These are phyloP conservation scores for Alectoris magna DNA, from an alignment of 2,797 vertebrate genomes.

Conservation along the genomic window DNA sequence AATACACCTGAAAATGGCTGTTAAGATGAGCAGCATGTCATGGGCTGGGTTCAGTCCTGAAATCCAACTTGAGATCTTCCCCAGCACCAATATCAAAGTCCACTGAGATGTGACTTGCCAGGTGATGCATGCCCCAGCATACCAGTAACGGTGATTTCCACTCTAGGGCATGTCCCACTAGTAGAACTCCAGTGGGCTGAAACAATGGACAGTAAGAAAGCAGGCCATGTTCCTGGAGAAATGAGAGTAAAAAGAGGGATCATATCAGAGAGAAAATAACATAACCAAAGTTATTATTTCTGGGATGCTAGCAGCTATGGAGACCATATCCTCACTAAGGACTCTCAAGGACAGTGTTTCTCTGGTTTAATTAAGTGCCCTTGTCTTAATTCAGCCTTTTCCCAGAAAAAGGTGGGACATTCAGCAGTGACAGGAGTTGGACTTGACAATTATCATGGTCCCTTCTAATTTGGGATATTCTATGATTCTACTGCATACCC, in stretches of 20 bases:
- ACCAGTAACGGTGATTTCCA: neutral
- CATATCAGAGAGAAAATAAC: neutral
- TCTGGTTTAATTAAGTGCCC: neutral
- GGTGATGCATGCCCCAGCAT: neutral
- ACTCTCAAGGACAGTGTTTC: neutral
- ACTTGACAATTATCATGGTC: too few relatives aligned
- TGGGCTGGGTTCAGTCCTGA: neutral
- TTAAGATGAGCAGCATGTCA: neutral
- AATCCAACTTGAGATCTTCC: neutral
- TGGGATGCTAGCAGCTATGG: neutral
- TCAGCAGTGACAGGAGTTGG: too few relatives aligned
- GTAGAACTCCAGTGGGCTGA: neutral
- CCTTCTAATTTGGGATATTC: too few relatives aligned
- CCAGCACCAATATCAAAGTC: neutral
- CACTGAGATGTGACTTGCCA: neutral
- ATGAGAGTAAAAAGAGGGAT: neutral
- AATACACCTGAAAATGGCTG: neutral
- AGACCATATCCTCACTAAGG: neutral
- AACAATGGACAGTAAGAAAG: neutral
- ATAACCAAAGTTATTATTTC: neutral
- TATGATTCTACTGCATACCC: neutral
- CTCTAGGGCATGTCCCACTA: neutral
- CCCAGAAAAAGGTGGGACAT: neutral
- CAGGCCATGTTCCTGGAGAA: neutral
- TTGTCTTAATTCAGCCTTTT: neutral